phyloP scores from a whole-genome alignment of 2,113 vertebrate species.

The Planiliza haematocheilus region DNA sequence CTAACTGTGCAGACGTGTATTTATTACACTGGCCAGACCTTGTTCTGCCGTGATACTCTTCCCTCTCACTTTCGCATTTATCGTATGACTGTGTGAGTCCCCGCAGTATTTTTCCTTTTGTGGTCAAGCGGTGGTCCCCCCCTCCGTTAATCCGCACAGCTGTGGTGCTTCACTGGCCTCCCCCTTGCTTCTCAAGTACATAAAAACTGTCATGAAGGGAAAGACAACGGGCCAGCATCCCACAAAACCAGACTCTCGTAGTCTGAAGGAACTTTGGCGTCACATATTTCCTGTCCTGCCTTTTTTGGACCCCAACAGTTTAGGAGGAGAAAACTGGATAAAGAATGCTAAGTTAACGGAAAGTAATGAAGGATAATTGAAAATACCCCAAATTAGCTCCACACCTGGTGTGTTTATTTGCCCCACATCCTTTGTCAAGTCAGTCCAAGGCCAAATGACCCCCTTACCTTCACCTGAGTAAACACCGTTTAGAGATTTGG shows the following conservation, averaged over 20 bases:
- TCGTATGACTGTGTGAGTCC: not conserved
- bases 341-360: conserved; percentile 10
- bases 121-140: conserved; percentile 53
- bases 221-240: conserved; percentile 4
- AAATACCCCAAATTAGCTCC: not conserved
- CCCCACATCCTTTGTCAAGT: not conserved
- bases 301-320: conserved; percentile 2
- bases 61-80: conserved; percentile 29
- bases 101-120: conserved; percentile 65
- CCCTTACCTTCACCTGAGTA: not conserved
- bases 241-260: conserved; percentile 1
- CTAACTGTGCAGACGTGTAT: not conserved
- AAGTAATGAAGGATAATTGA: not conserved
- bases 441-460: not conserved
- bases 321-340: not conserved
- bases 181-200: conserved; percentile 17
- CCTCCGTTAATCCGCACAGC: conserved; percentile 50
- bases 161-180: conserved; percentile 49
- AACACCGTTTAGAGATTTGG: too few relatives aligned
- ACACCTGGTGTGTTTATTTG: not conserved
- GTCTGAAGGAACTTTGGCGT: not conserved
- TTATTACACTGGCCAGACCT: conserved; percentile 10
- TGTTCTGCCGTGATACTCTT: conserved; percentile 16
- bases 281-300: conserved; percentile 32
- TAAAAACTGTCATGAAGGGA: conserved; percentile 22